Conservation (phyloP, 1,140 invertebrate genomes). For the Sycophaga agraensis region DNA sequence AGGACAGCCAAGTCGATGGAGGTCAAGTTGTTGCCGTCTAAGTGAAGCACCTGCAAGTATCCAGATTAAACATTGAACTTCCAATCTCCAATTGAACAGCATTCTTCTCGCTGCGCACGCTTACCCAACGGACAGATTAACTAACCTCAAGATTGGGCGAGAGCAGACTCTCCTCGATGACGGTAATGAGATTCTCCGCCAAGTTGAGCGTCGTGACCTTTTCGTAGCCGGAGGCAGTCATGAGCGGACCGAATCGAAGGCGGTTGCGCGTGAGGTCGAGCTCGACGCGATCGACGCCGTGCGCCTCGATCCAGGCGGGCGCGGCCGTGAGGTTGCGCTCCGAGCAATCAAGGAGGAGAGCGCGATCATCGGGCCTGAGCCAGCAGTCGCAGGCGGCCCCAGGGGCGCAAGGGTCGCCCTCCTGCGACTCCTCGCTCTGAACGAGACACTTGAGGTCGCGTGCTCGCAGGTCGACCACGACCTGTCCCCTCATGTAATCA, state of each 20-base stretch:
- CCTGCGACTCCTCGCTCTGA: neutral
- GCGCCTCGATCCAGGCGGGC: conserved; percentile 55
- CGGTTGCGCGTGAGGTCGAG: conserved; percentile 58
- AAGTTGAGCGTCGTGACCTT: neutral
- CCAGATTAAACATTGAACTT: too few species aligned
- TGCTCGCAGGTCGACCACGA: neutral
- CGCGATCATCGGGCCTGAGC: conserved; percentile 6
- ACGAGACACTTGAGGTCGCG: neutral
- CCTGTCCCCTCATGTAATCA: neutral
- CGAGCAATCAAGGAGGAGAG: conserved; percentile 58
- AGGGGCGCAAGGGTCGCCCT: neutral
- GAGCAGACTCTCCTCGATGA: conserved; percentile 1
- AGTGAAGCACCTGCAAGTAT: conserved; percentile 53
- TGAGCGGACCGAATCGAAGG: conserved; percentile 59
- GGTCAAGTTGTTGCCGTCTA: conserved; percentile 58
- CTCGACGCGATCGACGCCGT: conserved; percentile 56
- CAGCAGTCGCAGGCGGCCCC: conserved; percentile 18
- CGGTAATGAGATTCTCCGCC: neutral
- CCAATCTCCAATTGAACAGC: too few species aligned
- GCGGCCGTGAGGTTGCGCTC: conserved; percentile 62
- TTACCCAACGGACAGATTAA: neutral
- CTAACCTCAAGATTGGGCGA: conserved; percentile 6
- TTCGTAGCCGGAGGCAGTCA: conserved; percentile 55
- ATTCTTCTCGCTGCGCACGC: too few species aligned
- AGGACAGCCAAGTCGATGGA: conserved; percentile 43